phyloP scores from a whole-genome alignment of 2,113 vertebrate species.

The Manacus vitellinus region DNA sequence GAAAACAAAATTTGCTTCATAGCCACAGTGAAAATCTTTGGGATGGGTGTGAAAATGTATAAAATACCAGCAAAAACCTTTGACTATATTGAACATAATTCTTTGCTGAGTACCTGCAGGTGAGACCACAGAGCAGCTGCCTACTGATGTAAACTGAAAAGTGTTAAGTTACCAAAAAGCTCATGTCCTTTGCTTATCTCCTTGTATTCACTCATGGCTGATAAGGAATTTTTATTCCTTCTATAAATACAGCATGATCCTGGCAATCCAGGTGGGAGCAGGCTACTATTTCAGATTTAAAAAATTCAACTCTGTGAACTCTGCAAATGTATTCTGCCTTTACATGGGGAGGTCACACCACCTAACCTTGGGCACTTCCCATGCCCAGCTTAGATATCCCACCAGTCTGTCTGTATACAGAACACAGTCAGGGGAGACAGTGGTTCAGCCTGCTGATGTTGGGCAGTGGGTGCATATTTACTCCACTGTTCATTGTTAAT shows the following conservation, averaged over 20 bases:
- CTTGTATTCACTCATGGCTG: not conserved
- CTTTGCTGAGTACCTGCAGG: not conserved
- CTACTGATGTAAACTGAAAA: not conserved
- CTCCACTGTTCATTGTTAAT: not conserved
- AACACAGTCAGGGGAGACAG: not conserved
- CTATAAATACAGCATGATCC: not conserved
- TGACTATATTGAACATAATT: not conserved
- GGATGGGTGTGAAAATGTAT: not conserved
- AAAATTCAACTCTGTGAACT: not conserved
- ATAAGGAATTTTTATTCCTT: constrained; percentile 37
- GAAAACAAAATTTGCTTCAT: not conserved
- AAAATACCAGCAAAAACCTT: not conserved
- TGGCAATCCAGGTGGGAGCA: not conserved
- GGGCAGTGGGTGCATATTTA: not conserved
- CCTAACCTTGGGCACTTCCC: not conserved
- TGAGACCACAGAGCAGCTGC: not conserved
- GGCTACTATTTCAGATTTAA: not conserved
- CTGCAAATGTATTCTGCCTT: not conserved
- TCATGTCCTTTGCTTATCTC: constrained; percentile 18
- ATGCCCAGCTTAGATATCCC: not conserved
- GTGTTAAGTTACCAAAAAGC: constrained; percentile 7
- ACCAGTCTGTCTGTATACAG: not conserved
- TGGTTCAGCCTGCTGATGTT: not conserved
- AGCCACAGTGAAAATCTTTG: not conserved
- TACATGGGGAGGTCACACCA: not conserved